A percentile compares a stretch with the other conserved stretches of the same genome.
Evolutionary conservation across 2,113 vertebrate genomes (phyloP).

Genomic region (Empidonax alnorum): DNA sequence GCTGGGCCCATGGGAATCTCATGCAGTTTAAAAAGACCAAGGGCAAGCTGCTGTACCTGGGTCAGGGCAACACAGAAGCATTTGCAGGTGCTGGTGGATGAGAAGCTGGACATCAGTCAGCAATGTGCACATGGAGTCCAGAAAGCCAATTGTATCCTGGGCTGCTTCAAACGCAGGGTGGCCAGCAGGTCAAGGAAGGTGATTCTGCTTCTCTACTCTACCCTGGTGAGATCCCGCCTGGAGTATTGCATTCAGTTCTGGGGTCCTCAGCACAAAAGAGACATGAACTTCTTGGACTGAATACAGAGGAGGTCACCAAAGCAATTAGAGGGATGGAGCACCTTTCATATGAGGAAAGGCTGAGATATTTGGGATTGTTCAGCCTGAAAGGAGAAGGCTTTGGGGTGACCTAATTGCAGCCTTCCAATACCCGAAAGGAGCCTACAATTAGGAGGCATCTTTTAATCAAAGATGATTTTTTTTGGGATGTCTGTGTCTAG

Average conservation of each 20-base stretch:
- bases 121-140: background rate
- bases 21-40: accelerated
- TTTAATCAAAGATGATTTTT: background rate
- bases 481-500: accelerated
- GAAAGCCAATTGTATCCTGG: background rate
- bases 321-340: background rate
- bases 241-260: background rate
- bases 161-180: accelerated
- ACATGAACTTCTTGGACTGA: background rate
- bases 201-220: background rate
- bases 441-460: background rate
- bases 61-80: background rate
- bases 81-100: background rate
- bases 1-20: too few species aligned
- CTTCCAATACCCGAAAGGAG: background rate
- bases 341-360: background rate
- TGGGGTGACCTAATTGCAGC: background rate
- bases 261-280: background rate
- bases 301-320: too few species aligned
- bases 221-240: background rate
- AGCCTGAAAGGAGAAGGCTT: background rate
- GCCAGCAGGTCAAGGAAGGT: accelerated
- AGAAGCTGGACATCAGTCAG: background rate
- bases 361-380: background rate
- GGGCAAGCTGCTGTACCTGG: too few species aligned